Evolutionary conservation across 2,797 vertebrate species (phyloP).

Genomic region (Semaprochilodus insignis): DNA sequence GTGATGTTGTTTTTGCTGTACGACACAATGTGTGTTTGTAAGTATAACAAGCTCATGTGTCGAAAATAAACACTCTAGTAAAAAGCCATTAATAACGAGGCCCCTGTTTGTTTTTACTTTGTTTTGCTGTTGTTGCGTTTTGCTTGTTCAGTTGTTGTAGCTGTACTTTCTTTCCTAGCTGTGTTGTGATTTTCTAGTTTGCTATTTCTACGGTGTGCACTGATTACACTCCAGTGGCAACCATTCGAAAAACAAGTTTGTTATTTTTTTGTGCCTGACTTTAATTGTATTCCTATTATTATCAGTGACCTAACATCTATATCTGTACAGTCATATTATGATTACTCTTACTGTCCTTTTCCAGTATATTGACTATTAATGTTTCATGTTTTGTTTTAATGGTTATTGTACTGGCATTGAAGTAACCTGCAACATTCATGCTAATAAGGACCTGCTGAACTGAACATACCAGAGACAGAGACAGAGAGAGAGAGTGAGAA

Average conservation of each 20-base stretch:
- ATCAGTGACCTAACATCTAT: background rate
- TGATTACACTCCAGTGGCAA: conserved; percentile 57
- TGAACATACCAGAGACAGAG: conserved; percentile 9
- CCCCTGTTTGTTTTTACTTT: conserved; percentile 68
- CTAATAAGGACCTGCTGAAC: conserved; percentile 37
- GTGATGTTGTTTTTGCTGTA: conserved; percentile 68
- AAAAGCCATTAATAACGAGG: conserved; percentile 76
- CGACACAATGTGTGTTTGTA: conserved; percentile 74
- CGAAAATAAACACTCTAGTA: conserved; percentile 76
- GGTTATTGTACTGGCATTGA: conserved; percentile 10
- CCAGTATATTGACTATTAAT: background rate
- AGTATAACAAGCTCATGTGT: conserved; percentile 79
- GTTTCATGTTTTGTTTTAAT: conserved; percentile 26
- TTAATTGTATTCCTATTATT: background rate
- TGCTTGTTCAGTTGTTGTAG: conserved; percentile 61
- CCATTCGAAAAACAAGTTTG: conserved; percentile 1
- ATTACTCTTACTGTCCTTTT: background rate
- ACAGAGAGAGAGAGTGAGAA: background rate
- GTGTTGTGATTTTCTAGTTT: conserved; percentile 1
- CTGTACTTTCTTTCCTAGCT: conserved; percentile 21
- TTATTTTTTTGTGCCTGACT: background rate
- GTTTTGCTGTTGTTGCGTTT: conserved; percentile 78
- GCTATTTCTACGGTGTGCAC: conserved; percentile 61
- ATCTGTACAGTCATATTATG: background rate
- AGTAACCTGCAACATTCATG: conserved; percentile 19